Conservation (phyloP, 1,140 invertebrate species). For the Atopsyche davidsoni region DNA sequence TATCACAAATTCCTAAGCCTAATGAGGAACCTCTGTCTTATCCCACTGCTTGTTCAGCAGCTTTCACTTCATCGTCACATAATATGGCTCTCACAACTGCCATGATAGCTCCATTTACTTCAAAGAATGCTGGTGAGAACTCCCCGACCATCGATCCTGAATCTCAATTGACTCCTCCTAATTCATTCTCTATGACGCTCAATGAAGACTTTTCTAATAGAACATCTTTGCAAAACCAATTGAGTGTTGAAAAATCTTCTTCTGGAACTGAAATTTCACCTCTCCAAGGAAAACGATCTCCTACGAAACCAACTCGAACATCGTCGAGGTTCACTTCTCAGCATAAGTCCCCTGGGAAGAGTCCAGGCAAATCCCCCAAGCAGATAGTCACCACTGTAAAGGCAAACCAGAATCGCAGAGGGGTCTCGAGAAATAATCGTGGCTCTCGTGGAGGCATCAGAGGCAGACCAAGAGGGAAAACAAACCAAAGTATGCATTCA, state of each 20-base stretch:
- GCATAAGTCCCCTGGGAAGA: constrained; percentile 63
- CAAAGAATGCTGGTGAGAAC: constrained; percentile 38
- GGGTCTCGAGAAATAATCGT: constrained; percentile 48
- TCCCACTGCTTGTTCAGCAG: constrained; percentile 58
- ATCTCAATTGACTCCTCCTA: constrained; percentile 38
- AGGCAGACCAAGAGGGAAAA: constrained; percentile 65
- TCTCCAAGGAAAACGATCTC: constrained; percentile 54
- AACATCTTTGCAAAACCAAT: constrained; percentile 30
- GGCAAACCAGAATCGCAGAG: constrained; percentile 43
- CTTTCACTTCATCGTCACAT: constrained; percentile 69
- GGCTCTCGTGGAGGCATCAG: constrained; percentile 51
- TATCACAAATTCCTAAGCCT: constrained; percentile 52
- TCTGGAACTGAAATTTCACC: constrained; percentile 23
- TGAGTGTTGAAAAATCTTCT: constrained; percentile 38
- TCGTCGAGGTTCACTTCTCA: constrained; percentile 54
- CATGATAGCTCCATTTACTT: constrained; percentile 56
- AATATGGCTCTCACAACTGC: constrained; percentile 71
- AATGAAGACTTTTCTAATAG: constrained; percentile 26
- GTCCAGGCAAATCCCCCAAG: constrained; percentile 69
- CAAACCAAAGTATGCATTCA: constrained; percentile 37
- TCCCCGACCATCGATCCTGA: constrained; percentile 40
- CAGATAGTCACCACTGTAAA: constrained; percentile 39
- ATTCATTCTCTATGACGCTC: constrained; percentile 37
- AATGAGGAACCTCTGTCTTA: constrained; percentile 47
- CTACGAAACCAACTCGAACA: constrained; percentile 58